A percentile compares a stretch with the other conserved stretches of the same genome.
These are phyloP conservation scores for Cyanoderma ruficeps DNA, from an alignment of 2,113 vertebrate species.

Conservation along the genomic window DNA sequence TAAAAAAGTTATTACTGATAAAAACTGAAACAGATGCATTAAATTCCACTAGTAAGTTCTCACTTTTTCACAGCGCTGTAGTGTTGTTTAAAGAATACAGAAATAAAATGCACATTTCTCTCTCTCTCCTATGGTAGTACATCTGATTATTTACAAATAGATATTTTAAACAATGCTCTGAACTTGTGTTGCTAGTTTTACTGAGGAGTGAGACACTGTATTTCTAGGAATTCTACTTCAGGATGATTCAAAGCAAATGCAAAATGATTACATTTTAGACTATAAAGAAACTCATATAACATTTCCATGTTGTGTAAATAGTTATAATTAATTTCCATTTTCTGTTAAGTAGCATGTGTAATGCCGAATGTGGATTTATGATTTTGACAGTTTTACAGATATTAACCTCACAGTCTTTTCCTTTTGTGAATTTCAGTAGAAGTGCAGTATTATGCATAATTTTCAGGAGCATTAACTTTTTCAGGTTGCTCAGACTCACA, in stretches of 20 bases:
- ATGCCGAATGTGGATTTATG: background rate
- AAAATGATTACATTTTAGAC: background rate
- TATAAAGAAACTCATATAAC: background rate
- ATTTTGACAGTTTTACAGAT: background rate
- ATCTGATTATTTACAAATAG: background rate
- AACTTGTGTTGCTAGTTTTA: background rate
- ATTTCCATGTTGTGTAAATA: background rate
- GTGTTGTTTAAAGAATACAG: background rate
- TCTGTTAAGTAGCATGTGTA: background rate
- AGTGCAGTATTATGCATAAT: background rate
- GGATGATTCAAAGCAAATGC: background rate
- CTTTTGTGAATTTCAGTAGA: background rate
- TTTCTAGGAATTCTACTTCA: background rate
- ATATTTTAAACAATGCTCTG: background rate
- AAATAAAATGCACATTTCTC: background rate
- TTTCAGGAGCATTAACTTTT: slow-evolving; percentile 35
- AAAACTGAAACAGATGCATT: background rate
- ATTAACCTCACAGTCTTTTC: background rate
- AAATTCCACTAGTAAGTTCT: background rate
- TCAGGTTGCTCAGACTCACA: slow-evolving; percentile 5
- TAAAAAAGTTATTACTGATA: background rate
- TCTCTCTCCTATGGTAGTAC: background rate
- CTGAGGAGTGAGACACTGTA: background rate
- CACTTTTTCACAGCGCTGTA: background rate
- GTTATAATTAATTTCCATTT: background rate